Evolutionary conservation across 2,888 invertebrate species (phyloP), one percentile per base, ranked within the genome.

Genomic region (Phoronis australis): DNA sequence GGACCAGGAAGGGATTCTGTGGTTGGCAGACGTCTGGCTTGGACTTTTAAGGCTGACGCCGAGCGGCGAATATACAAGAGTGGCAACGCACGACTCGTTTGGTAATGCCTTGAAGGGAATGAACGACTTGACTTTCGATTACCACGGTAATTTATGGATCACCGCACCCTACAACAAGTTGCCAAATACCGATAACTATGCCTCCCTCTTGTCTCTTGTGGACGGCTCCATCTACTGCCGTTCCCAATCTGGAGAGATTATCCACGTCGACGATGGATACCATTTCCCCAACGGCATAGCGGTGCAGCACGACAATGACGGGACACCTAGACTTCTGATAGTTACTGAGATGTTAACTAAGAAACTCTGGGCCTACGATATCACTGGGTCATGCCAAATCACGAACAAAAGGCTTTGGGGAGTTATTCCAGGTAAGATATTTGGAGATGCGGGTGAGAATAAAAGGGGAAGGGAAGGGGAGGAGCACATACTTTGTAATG

Each of bases 141-240:
- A 66, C 48, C 48, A 62, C 45, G 72, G 72, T 2, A 65, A 66
- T 48, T 55, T 72, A 23, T 72, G 72, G 72, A 56, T 71, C 0
- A 71, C 71, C 5, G 72, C 66, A 1, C 72, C 72, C n/a, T n/a
- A n/a, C n/a, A n/a, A n/a, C n/a, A n/a, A n/a, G n/a, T n/a, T n/a
- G n/a, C n/a, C n/a, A n/a, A n/a, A n/a, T n/a, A n/a, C n/a, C n/a
- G n/a, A n/a, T n/a, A n/a, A n/a, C n/a, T n/a, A n/a, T n/a, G n/a
- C n/a, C n/a, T n/a, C n/a, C n/a, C n/a, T n/a, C n/a, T n/a, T n/a
- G n/a, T n/a, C n/a, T n/a, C n/a, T n/a, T n/a, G n/a, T n/a, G n/a
- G n/a, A n/a, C n/a, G 72, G 72, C n/a, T 66, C 68, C 15, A 59
- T 72, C n/a, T 71, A 70, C 51, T 69, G 72, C 48, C 50, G 60